Base-by-base conservation (phyloP, 2,888 invertebrate species). In the Kryphioiulus occultus region DNA sequence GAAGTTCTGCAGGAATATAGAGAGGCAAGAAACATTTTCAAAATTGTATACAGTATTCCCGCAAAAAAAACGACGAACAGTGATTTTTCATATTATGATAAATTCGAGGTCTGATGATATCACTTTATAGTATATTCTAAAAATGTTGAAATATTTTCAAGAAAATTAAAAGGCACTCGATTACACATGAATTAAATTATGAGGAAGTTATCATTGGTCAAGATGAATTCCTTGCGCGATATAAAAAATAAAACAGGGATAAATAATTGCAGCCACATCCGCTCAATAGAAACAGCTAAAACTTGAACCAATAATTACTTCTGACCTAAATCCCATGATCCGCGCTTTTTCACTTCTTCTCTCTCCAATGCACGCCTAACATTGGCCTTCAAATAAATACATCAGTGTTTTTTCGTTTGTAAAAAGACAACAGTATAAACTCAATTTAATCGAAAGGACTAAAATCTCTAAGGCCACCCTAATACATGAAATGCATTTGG, bases 261-360 rank as follows among this genome's bases (percentile, higher is more conserved):
- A 78, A 30, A 78, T 78, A 78, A 78, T 78, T 30, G 78, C 12
- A 30, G 26, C 78, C 78, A 78, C 78, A 78, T 78, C 78, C 78
- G 78, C 10, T 78, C 15, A 78, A 78, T 17, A 44, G 10, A 44
- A 78, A 17, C 17, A 32, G 78, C 78, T 30, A 15, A 78, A 68
- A 30, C 30, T 78, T 78, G 15, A 78, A 78, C 78, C 78, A 78
- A 78, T 78, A 78, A 78, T 78, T 78, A 78, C 30, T 78, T 78
- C 17, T 78, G 78, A 78, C 78, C 78, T 30, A 78, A 78, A 78
- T 78, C 78, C 30, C 78, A 78, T 30, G 78, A 78, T 78, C 12
- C 26, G 78, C 78, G 78, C 5, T 78, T 78, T 78, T 26, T 15
- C 78, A 30, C 26, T 78, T 26, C 30, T 26, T 32, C 26, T 78